A percentile compares a stretch with the other conserved stretches of the same genome.
phyloP scores from a whole-genome alignment of 2,113 vertebrate genomes.

The Ploceus nigricollis region DNA sequence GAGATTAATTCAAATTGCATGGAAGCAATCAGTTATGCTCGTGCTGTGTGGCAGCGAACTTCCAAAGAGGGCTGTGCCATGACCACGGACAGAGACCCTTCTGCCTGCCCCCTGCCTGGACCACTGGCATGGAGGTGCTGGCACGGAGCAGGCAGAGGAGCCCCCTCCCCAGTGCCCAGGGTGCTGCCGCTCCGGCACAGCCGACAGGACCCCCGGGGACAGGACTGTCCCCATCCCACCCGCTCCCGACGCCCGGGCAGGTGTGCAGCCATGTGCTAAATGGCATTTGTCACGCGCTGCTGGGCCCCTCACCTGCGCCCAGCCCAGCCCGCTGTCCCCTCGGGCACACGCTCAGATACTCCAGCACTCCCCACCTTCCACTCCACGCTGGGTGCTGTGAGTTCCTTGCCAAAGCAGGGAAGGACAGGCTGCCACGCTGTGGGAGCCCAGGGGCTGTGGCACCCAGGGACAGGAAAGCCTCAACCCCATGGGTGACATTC shows the following conservation, averaged over 20 bases:
- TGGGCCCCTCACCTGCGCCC: not conserved
- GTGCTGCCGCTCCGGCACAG: rapidly evolving
- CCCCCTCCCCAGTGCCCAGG: not conserved
- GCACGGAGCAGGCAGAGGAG: not conserved
- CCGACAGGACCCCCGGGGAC: rapidly evolving
- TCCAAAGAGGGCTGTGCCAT: not conserved
- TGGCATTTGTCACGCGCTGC: not conserved
- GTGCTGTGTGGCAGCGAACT: not conserved
- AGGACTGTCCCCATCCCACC: not conserved
- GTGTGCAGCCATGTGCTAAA: slow-evolving; percentile 1
- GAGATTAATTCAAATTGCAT: slow-evolving; percentile 72
- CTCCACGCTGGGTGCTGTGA: rapidly evolving
- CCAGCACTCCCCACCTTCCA: not conserved
- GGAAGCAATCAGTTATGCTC: slow-evolving; percentile 63
- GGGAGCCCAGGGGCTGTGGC: not conserved
- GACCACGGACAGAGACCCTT: not conserved
- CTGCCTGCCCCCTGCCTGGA: not conserved
- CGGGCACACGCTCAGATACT: rapidly evolving
- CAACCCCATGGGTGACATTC: not conserved
- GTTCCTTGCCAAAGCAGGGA: not conserved
- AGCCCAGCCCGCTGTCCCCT: not conserved
- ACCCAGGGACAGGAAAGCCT: not conserved
- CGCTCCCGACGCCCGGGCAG: rapidly evolving
- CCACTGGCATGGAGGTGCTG: rapidly evolving
- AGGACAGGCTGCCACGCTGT: not conserved